Base-by-base conservation (phyloP, 2,888 invertebrate species). In the Atethmia centrago region DNA sequence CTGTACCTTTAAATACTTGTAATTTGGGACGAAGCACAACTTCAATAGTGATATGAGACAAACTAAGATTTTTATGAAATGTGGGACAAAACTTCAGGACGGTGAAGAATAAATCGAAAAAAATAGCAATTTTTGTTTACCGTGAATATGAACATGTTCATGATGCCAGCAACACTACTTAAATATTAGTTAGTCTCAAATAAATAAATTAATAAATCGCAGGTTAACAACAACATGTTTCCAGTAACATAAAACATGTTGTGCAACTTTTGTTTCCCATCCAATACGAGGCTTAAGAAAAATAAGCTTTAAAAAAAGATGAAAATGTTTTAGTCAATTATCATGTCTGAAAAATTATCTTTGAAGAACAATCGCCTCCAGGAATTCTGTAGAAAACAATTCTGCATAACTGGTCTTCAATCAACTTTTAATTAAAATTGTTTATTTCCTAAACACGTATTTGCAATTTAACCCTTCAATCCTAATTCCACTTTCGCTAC, bases 401-500 rank as follows among this genome's bases (percentile, higher is more conserved):
- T 25, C 10, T 16, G 4, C 14, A 19, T n/a, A 19, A 10, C 49
- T 40, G 0, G 4, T 21, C n/a, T n/a, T 21, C 0, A 21, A 59
- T 72, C 21, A 25, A 16, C 21, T 59, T 25, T 31, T 75, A 31
- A 77, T 79, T 25, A 55, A 77, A 53, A 36, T 31, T 2, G 9
- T 53, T 53, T 3, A 14, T 19, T 8, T 25, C 2, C 16, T 45
- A 62, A 40, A 58, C 16, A 69, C 28, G 16, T 31, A 65, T 80
- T 71, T 31, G 14, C n/a, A 21, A 83, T 58, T 65, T 36, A 40
- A 71, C 77, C 77, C 66, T 73, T 73, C 71, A 64, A 72, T 62
- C 45, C 28, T 9, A 42, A 65, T 70, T 10, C 61, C 36, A 45
- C 45, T 28, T 49, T 53, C 14, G 14, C 31, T 28, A 51, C 36